phyloP scores from a whole-genome alignment of 2,797 vertebrate genomes.

The Coregonus ussuriensis region DNA sequence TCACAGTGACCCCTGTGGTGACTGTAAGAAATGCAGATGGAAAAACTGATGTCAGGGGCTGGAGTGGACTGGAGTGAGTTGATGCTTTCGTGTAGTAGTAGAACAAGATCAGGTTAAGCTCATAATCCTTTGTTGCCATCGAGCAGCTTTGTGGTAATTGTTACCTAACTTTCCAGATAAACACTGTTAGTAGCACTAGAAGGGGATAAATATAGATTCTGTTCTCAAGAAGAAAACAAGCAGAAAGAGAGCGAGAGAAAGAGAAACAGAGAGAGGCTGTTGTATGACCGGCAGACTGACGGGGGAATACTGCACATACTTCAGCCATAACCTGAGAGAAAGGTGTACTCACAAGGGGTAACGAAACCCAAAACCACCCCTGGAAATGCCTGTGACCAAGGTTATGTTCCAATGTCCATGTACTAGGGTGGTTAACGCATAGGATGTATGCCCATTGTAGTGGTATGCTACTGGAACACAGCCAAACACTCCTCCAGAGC shows the following conservation, averaged over 20 bases:
- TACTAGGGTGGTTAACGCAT: no score
- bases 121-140: slow-evolving; percentile 62
- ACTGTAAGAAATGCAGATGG: slow-evolving; percentile 53
- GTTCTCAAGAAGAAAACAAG: slow-evolving; percentile 1
- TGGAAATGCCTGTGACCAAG: no score
- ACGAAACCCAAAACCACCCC: no score
- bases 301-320: no score
- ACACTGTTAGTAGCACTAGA: slow-evolving; percentile 47
- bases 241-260: neutral
- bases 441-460: no score
- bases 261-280: neutral
- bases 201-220: slow-evolving; percentile 60
- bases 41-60: slow-evolving; percentile 26
- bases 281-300: slow-evolving; percentile 9
- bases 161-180: slow-evolving; percentile 64
- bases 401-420: no score
- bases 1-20: slow-evolving; percentile 51
- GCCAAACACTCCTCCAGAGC: no score
- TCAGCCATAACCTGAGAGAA: no score
- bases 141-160: slow-evolving; percentile 59
- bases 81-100: neutral
- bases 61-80: neutral
- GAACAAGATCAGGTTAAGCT: slow-evolving; percentile 59
- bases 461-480: neutral
- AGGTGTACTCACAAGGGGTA: no score